Evolutionary conservation across 2,113 vertebrate species (phyloP).

Genomic region (Campylomormyrus tamandua): DNA sequence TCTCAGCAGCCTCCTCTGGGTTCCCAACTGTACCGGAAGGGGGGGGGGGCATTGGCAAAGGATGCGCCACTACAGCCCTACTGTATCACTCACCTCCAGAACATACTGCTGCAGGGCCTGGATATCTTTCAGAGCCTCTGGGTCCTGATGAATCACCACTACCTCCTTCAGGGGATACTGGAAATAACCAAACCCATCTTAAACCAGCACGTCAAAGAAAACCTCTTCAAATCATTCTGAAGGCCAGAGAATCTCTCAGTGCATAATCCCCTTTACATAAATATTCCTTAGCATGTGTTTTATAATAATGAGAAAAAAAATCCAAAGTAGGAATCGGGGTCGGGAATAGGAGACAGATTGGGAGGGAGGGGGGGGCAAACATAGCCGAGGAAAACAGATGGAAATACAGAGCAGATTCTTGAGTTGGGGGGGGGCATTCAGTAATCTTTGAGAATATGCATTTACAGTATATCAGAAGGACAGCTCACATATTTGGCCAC

Average conservation of each 20-base stretch:
- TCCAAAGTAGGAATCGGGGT: not conserved
- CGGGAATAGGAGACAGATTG: not conserved
- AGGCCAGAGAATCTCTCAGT: not conserved
- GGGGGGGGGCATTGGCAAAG: not conserved
- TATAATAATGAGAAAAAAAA: not conserved
- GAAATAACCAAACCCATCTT: slow-evolving; percentile 24
- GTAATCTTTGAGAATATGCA: not conserved
- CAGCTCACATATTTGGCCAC: no score
- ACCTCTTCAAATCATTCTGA: not conserved
- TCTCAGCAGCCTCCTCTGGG: not conserved
- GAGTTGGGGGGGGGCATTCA: not conserved
- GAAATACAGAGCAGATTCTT: not conserved
- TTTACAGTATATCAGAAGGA: not conserved
- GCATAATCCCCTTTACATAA: not conserved
- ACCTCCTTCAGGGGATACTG: slow-evolving; percentile 96
- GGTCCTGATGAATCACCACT: slow-evolving; percentile 88
- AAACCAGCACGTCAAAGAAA: not conserved
- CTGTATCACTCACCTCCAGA: slow-evolving; percentile 73
- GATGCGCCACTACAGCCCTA: not conserved
- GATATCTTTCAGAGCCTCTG: slow-evolving; percentile 78
- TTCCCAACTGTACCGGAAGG: not conserved
- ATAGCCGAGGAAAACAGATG: not conserved
- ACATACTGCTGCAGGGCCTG: slow-evolving; percentile 87
- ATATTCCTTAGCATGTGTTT: not conserved
- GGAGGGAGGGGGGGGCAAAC: not conserved